Base-by-base conservation (phyloP, 2,888 invertebrate genomes). In the Dasysyrphus tricinctus region DNA sequence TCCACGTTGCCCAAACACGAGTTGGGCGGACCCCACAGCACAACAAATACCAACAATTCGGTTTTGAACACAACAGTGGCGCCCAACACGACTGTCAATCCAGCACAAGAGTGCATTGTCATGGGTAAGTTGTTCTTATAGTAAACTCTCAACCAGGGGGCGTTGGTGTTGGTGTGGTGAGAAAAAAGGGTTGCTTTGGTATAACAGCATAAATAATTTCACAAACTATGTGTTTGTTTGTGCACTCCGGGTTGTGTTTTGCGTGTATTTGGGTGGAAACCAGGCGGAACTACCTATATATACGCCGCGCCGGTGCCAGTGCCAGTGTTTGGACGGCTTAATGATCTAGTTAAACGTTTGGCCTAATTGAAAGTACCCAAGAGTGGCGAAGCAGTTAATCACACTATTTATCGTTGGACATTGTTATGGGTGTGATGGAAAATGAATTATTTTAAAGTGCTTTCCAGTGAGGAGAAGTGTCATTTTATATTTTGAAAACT, bases 41-140 rank as follows among this genome's bases (percentile, higher is more conserved):
- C 37, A 49, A 32, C 65, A 74, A 61, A 81, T 67, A 32, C 61
- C 57, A 81, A 75, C 89, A 80, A 47, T 57, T 80, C 34, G 9
- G 74, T 77, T 63, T 80, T 77, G n/a, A 86, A 72, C 75, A 80
- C 73, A 80, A 79, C 87, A 76, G 54, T 56, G 70, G 69, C 61
- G 67, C 39, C 79, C 42, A 83, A 82, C 76, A 79, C 79, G 69
- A 87, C 72, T 82, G 76, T 80, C 87, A 80, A 84, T 85, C 88
- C 89, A 77, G 89, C 89, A 61, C 88, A 89, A 16, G 89, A 89
- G 49, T 90, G 89, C 89, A 90, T 88, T 84, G 90, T 90, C 56
- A 90, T 90, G 90, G 90, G 90, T 90, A 81, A 90, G 90, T 89
- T 59, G 49, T 47, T 59, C 32, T 51, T 51, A 5, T 44, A 5